Evolutionary conservation across 1,140 invertebrate genomes (phyloP).

Genomic region (Drosophila pachea): DNA sequence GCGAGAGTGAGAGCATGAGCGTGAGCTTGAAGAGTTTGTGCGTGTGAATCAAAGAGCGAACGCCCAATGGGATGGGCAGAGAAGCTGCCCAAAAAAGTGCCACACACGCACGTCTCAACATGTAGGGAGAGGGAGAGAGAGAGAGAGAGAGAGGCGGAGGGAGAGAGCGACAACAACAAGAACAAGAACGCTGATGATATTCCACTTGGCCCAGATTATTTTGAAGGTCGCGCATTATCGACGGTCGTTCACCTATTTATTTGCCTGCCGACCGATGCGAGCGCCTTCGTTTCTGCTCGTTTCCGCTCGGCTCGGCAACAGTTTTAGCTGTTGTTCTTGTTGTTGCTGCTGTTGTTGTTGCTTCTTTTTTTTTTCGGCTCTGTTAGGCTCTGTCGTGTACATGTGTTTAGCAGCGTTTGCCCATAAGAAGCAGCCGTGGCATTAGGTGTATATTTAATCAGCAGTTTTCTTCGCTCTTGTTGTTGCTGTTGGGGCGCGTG

Average conservation of each 20-base stretch:
- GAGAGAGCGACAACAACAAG: slow-evolving; percentile 25
- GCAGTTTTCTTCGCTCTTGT: slow-evolving; percentile 40
- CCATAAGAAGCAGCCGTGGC: slow-evolving; percentile 19
- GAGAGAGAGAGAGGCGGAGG: slow-evolving; percentile 17
- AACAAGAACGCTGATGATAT: slow-evolving; percentile 59
- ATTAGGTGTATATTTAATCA: slow-evolving; percentile 71
- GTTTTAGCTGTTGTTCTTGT: slow-evolving; percentile 32
- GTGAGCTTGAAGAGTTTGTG: slow-evolving; percentile 24
- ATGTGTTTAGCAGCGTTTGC: slow-evolving; percentile 6
- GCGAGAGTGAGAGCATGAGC: slow-evolving; percentile 1
- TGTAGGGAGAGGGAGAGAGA: background rate
- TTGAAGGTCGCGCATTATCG: slow-evolving; percentile 78
- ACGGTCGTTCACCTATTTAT: slow-evolving; percentile 78
- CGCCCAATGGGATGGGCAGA: slow-evolving; percentile 20
- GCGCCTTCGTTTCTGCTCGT: slow-evolving; percentile 24
- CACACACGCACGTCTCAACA: slow-evolving; percentile 8
- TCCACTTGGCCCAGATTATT: slow-evolving; percentile 79
- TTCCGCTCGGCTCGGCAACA: slow-evolving; percentile 12
- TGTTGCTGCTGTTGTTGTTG: slow-evolving; percentile 17
- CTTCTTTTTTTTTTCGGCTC: background rate
- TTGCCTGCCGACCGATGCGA: slow-evolving; percentile 33
- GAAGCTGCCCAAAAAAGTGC: slow-evolving; percentile 4
- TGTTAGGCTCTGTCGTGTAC: background rate
- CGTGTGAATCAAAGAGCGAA: slow-evolving; percentile 31
- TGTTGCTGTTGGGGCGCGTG: slow-evolving; percentile 32